These are phyloP conservation scores for Probaryconus sp. DNA, from an alignment of 1,140 invertebrate species.

Conservation along the genomic window DNA sequence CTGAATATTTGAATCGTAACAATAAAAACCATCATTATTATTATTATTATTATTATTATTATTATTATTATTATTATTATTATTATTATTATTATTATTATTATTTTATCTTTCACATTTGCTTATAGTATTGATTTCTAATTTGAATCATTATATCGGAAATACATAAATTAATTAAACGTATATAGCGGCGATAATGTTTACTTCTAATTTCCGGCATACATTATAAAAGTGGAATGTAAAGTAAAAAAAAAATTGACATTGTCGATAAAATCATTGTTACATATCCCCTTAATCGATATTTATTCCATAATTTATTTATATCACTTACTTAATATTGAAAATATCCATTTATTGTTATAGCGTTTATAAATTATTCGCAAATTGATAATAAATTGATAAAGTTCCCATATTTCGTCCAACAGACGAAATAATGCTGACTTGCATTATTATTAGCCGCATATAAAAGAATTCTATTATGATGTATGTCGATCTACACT, in stretches of 20 bases:
- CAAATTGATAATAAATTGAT: slow-evolving; percentile 36
- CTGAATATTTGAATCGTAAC: too few species aligned
- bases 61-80: too few species aligned
- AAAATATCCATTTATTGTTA: slow-evolving; percentile 40
- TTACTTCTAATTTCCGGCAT: slow-evolving; percentile 4
- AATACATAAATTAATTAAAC: slow-evolving; percentile 18
- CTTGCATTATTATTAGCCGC: too few species aligned
- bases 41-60: too few species aligned
- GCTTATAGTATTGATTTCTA: too few species aligned
- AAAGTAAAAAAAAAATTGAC: neutral
- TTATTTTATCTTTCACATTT: too few species aligned
- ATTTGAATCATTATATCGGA: neutral
- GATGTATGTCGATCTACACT: too few species aligned
- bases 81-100: too few species aligned
- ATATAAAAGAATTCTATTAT: slow-evolving; percentile 6
- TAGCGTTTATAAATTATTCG: slow-evolving; percentile 43
- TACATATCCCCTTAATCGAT: slow-evolving; percentile 31
- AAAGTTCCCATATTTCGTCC: slow-evolving; percentile 1
- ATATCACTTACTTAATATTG: slow-evolving; percentile 36
- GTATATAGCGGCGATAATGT: slow-evolving; percentile 6
- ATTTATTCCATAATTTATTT: slow-evolving; percentile 37
- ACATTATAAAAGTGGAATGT: slow-evolving; percentile 23
- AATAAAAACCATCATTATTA: too few species aligned
- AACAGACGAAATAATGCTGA: neutral
- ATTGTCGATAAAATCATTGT: slow-evolving; percentile 22